Conservation (phyloP, 2,888 invertebrate species). For the Calameuta idolon region DNA sequence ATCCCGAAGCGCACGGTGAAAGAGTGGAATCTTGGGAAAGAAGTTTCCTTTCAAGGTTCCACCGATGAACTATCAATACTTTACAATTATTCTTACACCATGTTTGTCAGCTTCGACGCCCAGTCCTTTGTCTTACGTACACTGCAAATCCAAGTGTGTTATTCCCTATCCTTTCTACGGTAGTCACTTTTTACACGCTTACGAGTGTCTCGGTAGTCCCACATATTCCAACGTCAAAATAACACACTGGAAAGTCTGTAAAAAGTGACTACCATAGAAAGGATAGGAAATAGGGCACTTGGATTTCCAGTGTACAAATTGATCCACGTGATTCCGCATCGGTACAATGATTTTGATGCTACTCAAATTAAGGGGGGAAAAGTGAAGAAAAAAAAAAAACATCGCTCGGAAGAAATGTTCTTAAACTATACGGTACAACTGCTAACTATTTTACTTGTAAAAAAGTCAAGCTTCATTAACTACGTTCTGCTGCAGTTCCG, state of each 20-base stretch:
- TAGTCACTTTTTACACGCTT: no score
- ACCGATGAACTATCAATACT: not conserved
- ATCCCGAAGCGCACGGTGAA: constrained; percentile 27
- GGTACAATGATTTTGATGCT: not conserved
- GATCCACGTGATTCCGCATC: not conserved
- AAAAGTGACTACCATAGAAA: no score
- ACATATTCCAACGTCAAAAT: no score
- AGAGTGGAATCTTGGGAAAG: not conserved
- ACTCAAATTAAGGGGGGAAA: not conserved
- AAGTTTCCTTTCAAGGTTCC: not conserved
- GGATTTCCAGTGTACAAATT: not conserved
- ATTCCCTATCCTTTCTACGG: no score
- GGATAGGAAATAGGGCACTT: no score
- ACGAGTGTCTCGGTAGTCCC: no score
- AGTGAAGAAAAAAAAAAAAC: no score
- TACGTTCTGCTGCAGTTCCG: not conserved
- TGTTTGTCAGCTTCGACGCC: not conserved
- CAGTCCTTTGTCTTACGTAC: not conserved
- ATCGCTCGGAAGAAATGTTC: not conserved
- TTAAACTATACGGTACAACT: not conserved
- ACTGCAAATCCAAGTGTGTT: no score
- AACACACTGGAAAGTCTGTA: no score
- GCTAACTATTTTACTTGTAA: not conserved
- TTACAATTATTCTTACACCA: not conserved
- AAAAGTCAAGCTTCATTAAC: not conserved